A percentile compares a stretch with the other conserved stretches of the same genome.
Conservation (phyloP, 2,113 vertebrate genomes). For the Mus musculus region GRCm39 chr11:74505501-74506000, state of each 20-base stretch:
- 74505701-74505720: background rate
- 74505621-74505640: slow-evolving; percentile 8
- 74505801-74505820: background rate
- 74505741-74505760: slow-evolving; percentile 28
- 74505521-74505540: background rate
- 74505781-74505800: background rate
- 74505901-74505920: background rate
- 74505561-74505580: background rate
- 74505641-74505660: too few relatives aligned
- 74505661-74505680: background rate
- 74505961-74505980: background rate
- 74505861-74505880: background rate
- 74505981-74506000: background rate
- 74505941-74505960: background rate
- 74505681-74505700: background rate
- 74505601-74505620: background rate
- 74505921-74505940: background rate
- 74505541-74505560: background rate
- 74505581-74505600: background rate
- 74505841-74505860: background rate
- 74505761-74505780: background rate
- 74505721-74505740: background rate
- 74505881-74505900: background rate
- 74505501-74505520: background rate
- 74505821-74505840: background rate